Base-by-base conservation (phyloP, 2,888 invertebrate species). In the Spodoptera exigua region DNA sequence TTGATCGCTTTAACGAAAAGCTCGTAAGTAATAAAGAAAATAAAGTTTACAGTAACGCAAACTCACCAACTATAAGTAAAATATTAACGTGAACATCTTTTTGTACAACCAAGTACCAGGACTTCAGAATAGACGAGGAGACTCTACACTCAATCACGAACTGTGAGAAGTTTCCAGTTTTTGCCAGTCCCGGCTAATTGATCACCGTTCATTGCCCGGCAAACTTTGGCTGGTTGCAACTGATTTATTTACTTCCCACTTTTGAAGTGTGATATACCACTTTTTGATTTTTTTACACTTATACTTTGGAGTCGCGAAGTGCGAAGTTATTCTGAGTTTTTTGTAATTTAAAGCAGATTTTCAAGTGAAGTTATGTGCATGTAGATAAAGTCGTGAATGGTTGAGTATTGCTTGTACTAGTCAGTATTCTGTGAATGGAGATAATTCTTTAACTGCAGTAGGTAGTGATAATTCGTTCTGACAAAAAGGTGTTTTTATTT, bases 181-280 rank as follows among this genome's bases (percentile, higher is more conserved):
- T 70, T 70, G 45, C 70, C 17, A 39, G 41, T 36, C 13, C 7
- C 32, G 12, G 27, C 21, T 58, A 73, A 73, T 73, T 73, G 70
- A 69, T 69, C 49, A 53, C 70, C 27, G 58, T 12, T 59, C 68
- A 68, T 54, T 68, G 72, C 49, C 27, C 35, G 32, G 17, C 39
- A 51, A 68, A 68, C 46, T 68, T 72, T 49, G 27, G n/a, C 46
- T 41, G n/a, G 44, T 12, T 54, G 60, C 72, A 60, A 44, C 60
- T 68, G 60, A 68, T 68, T 68, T 72, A 68, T 72, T 51, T 40
- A 60, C 43, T 60, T 32, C 18, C 43, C 37, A 60, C 53, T 47
- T 67, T 54, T 16, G 2, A 32, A 49, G 36, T 37, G 47, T 27
- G 40, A 35, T 36, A 35, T 36, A 18, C 41, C 13, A 39, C 43